Evolutionary conservation across 2,797 vertebrate genomes (phyloP), one percentile per base, ranked within the genome.

Genomic region (Channallabes apus): DNA sequence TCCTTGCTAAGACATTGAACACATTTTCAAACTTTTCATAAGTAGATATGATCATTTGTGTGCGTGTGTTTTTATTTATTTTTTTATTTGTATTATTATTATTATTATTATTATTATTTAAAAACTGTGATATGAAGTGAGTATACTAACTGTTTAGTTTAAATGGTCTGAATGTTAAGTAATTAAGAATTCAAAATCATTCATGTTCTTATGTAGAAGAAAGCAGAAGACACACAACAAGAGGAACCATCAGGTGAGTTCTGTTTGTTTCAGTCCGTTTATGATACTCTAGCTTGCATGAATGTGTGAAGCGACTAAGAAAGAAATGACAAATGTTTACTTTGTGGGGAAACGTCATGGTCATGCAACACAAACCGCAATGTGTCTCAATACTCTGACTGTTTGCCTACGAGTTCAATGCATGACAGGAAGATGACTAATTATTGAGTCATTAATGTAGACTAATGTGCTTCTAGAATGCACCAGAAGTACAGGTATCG

Each of bases 171-270:
- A 6, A 4, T 77, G 4, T 58, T 59, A 29, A 58, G 4, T 35
- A 22, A 59, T 22, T n/a, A 4, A 29, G 18, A 32, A 56, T 32
- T 14, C 24, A 27, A 14, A 82, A 61, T 41, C 20, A 0, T 62
- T 80, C 14, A 27, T 87, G 62, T 67, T 87, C 9, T 84, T 38
- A 8, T 54, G 20, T 0, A 77, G 3, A 65, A 89, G 82, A 59
- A 11, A 41, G 4, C 68, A 35, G 86, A 88, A 69, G 76, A 71
- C 27, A 2, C 8, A n/a, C 62, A 62, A n/a, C 79, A 59, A 6
- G 73, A 27, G 1, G 82, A 84, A 11, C 2, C 18, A 22, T 41
- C 75, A 86, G 89, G 89, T 89, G 24, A 89, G 87, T 77, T 7
- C 29, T 1, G 29, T 46, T 59, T 71, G 6, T 58, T 51, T 80